Base-by-base conservation (phyloP, 2,113 vertebrate genomes). In the Paedocypris sp. region DNA sequence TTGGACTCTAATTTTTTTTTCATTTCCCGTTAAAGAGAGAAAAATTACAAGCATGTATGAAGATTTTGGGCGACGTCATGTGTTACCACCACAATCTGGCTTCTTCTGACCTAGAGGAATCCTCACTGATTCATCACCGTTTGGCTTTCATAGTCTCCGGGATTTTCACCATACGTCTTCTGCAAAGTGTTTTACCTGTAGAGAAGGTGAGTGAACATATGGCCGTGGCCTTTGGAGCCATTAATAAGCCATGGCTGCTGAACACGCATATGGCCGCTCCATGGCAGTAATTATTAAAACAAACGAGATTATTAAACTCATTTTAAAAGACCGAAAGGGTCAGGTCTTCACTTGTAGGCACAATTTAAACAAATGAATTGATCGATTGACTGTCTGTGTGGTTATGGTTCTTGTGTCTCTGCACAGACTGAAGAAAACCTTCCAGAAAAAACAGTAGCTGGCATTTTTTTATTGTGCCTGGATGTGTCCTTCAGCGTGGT, bases 171-270 rank as follows among this genome's bases (percentile, higher is more conserved):
- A 67, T 93, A 45, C 88, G 89, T 46, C 75, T 96, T 13, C 72
- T 98, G 38, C 94, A 97, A 68, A 82, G 75, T 4, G 81, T 98
- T 51, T 80, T 99, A 18, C 93, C 95, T 28, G 87, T 89, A 33
- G 93, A 97, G 75, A 93, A 95, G 92, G 95, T 99, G 52, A 79
- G 77, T 67, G n/a, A 22, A 23, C 57, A 26, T 42, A 45, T 36
- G 46, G 53, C 31, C 5, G 31, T 64, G 22, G 52, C 60, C 49
- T 49, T 48, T 52, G 42, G n/a, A 25, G 26, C 22, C 46, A 49
- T 57, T 50, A 50, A 62, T 57, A 56, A 67, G 42, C 20, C 8
- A 15, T 43, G 53, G 11, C n/a, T 3, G 48, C 32, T 53, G 45
- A 47, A 59, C 29, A n/a, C 35, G 39, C 41, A 22, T 52, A 53